Evolutionary conservation across 2,113 vertebrate species (phyloP), one percentile per base, ranked within the genome.

Genomic region (Corythoichthys intestinalis): DNA sequence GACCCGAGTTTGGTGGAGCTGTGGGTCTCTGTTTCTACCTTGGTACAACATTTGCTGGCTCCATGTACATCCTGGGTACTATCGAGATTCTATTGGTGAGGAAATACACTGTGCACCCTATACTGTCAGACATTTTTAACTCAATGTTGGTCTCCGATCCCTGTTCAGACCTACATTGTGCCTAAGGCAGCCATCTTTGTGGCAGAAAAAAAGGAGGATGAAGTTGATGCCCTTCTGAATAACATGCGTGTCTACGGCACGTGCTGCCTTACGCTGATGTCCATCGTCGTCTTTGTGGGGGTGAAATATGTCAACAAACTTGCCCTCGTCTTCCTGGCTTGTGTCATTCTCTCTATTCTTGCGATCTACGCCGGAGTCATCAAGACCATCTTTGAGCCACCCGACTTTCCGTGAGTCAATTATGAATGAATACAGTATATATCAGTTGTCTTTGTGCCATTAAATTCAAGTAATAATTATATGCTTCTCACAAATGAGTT

Each of bases 291-390:
- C 59, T 98, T 97, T 39, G 96, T 98, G 3, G 96, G 96, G 0
- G 96, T 98, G 44, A 98, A 97, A 80, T 98, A 98, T 2, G 96
- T 98, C 77, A 98, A 98, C 90, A 98, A 98, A 76, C 91, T 98
- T 53, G 95, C 96, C 0, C 81, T 98, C 17, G 96, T 98, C 57
- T 98, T 98, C 85, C 91, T 98, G 81, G 94, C 96, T 61, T 97
- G 95, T 2, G 96, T 98, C 57, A 91, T 98, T 74, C 94, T 98
- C 38, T 98, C 96, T 72, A 98, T 98, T 73, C 75, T 98, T 4
- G 90, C 96, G 74, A 98, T 98, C 89, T 98, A 98, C 1, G 96
- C 96, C 0, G 96, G 96, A 0, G 96, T 97, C 83, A 92, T 98
- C 85, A 98, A 98, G 88, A 94, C 93, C 0, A 93, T 94, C 80